Conservation (phyloP, 64 coral and sea anemone genomes). For the Cladopsammia gracilis region DNA sequence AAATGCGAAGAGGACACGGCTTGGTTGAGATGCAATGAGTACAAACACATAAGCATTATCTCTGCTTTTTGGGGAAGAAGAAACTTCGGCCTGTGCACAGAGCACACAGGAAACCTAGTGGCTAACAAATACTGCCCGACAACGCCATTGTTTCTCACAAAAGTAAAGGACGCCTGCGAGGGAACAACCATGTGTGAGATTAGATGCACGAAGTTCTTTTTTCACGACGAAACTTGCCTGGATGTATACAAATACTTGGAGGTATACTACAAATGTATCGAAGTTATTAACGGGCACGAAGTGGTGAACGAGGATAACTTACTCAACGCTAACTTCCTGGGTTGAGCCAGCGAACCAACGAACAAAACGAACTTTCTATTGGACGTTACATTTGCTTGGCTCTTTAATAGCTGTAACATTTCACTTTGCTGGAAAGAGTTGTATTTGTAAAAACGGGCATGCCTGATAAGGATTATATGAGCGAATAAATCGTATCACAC, state of each 20-base stretch:
- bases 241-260: conserved; percentile 99
- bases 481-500: conserved; percentile 82
- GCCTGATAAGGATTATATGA: conserved; percentile 66
- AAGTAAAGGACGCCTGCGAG: conserved; percentile 99
- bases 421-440: conserved; percentile 85
- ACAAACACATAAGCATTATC: conserved; percentile 99
- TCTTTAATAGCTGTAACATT: conserved; percentile 71
- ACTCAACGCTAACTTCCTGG: conserved; percentile 99
- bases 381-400: conserved; percentile 46
- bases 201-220: conserved; percentile 98
- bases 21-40: conserved; percentile 98
- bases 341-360: conserved; percentile 60
- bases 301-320: conserved; percentile 99
- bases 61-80: conserved; percentile 99
- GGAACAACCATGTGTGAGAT: conserved; percentile 99
- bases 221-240: conserved; percentile 82
- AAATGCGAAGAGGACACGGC: conserved; percentile 99
- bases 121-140: conserved; percentile 93
- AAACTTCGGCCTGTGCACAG: conserved; percentile 99
- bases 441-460: conserved; percentile 70
- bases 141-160: conserved; percentile 89
- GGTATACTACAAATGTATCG: conserved; percentile 99
- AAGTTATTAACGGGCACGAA: conserved; percentile 99
- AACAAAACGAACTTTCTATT: conserved; percentile 51
- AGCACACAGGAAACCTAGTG: conserved; percentile 91